phyloP scores from a whole-genome alignment of 2,888 invertebrate species.

The Bhutanitis thaidina region DNA sequence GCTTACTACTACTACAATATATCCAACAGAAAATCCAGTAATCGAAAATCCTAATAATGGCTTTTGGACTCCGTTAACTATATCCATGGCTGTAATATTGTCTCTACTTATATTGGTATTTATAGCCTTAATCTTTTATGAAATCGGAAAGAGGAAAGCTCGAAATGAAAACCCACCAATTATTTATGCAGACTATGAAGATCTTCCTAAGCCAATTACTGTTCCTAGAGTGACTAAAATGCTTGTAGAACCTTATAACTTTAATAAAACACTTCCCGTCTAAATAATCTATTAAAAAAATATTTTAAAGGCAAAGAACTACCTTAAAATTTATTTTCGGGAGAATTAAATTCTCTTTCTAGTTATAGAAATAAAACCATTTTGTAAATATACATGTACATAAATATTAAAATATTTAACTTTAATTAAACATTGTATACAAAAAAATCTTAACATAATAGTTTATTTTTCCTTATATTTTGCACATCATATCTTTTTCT shows the following conservation, averaged over 20 bases:
- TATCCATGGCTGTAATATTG: conserved; percentile 9
- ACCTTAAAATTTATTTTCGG: too few species aligned
- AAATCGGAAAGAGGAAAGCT: conserved; percentile 19
- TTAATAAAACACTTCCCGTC: conserved; percentile 13
- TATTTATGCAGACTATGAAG: conserved; percentile 13
- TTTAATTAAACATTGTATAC: too few species aligned
- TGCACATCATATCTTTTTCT: too few species aligned
- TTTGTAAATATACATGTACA: too few species aligned
- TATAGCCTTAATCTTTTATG: conserved; percentile 10
- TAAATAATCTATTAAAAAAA: background rate
- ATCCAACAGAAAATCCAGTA: background rate
- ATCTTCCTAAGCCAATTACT: conserved; percentile 15
- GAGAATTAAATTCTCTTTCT: too few species aligned
- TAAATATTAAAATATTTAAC: too few species aligned
- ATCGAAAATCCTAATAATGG: background rate
- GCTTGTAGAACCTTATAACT: conserved; percentile 18
- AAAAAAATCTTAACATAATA: too few species aligned
- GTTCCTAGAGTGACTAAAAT: conserved; percentile 19
- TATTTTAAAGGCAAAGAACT: background rate
- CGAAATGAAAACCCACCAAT: conserved; percentile 13
- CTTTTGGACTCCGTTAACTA: conserved; percentile 18
- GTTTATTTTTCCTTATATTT: too few species aligned
- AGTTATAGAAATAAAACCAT: too few species aligned
- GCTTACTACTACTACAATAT: background rate
- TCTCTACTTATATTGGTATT: conserved; percentile 9